phyloP scores from a whole-genome alignment of 2,113 vertebrate genomes.

The Nannospalax galili region DNA sequence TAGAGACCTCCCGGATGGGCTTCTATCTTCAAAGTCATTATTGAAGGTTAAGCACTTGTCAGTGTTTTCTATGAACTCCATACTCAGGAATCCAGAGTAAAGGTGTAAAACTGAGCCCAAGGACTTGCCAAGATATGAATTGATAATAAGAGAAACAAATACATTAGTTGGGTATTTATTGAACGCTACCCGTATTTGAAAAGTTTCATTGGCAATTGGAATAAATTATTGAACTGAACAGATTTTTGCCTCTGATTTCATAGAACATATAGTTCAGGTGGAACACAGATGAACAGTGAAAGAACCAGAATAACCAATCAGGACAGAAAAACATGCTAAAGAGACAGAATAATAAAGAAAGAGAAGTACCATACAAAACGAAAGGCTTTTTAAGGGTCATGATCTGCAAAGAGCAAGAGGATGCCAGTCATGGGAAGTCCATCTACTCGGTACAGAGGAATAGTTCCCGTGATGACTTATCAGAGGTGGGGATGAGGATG shows the following conservation, averaged over 20 bases:
- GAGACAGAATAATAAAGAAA: background rate
- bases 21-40: background rate
- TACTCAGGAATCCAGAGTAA: background rate
- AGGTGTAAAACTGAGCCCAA: background rate
- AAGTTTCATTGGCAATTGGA: background rate
- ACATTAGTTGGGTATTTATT: slow-evolving; percentile 5
- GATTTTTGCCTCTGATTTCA: background rate
- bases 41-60: slow-evolving; percentile 19
- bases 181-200: background rate
- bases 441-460: background rate
- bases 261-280: background rate
- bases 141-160: background rate
- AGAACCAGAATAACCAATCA: background rate
- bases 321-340: background rate
- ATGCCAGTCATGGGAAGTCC: background rate
- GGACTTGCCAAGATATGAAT: background rate
- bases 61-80: background rate
- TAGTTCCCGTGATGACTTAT: background rate
- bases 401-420: background rate
- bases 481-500: too few species aligned
- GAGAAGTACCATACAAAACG: background rate
- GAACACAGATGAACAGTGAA: background rate
- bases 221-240: slow-evolving; percentile 20
- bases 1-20: slow-evolving; percentile 26
- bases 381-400: background rate